Percentiles rank a stretch among this genome's conserved stretches.
Evolutionary conservation across 2,888 invertebrate genomes (phyloP).

Genomic region (Acrobasis repandana): DNA sequence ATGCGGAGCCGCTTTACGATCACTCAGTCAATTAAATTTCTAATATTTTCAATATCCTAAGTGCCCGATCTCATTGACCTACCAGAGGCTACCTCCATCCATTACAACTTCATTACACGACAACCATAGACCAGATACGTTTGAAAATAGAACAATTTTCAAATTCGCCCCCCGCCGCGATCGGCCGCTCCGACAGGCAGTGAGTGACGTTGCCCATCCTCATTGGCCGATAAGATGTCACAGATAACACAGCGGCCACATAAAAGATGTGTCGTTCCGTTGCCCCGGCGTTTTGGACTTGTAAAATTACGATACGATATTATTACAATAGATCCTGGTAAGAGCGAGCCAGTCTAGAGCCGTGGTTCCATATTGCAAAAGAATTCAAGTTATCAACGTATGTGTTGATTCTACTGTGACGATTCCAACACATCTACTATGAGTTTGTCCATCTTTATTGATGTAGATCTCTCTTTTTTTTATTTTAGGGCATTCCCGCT

Average conservation of each 20-base stretch:
- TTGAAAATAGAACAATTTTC: constrained; percentile 61
- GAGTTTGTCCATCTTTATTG: too few relatives aligned
- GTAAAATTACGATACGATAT: constrained; percentile 73
- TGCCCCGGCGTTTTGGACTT: constrained; percentile 65
- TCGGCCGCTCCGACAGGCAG: constrained; percentile 72
- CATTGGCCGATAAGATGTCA: constrained; percentile 81
- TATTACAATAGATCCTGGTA: constrained; percentile 50
- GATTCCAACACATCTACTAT: too few relatives aligned
- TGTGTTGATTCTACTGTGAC: too few relatives aligned
- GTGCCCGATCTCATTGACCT: not conserved
- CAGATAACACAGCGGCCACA: constrained; percentile 75
- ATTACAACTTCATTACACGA: constrained; percentile 64
- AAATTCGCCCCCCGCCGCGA: constrained; percentile 74
- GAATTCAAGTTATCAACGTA: too few relatives aligned
- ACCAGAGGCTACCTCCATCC: constrained; percentile 13
- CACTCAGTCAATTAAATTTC: too few relatives aligned
- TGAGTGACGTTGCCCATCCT: constrained; percentile 81
- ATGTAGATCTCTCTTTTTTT: too few relatives aligned
- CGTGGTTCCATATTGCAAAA: too few relatives aligned
- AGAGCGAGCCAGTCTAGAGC: constrained; percentile 31
- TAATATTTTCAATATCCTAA: too few relatives aligned
- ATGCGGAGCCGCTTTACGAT: too few relatives aligned
- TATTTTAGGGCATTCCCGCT: too few relatives aligned
- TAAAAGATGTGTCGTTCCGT: constrained; percentile 75
- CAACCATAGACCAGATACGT: constrained; percentile 72